phyloP scores from a whole-genome alignment of 2,888 invertebrate species.

The Stenodera caucasica region DNA sequence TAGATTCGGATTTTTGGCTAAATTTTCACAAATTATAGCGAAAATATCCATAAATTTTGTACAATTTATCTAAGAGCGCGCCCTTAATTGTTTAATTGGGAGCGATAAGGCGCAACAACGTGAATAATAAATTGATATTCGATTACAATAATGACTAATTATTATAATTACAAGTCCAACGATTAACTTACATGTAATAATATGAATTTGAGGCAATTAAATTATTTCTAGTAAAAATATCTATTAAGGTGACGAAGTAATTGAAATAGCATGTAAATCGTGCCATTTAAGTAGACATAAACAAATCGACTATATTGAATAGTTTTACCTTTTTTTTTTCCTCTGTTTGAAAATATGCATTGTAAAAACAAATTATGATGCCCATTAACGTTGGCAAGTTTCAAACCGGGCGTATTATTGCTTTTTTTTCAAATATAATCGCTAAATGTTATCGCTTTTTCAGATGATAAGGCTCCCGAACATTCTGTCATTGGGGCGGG shows the following conservation, averaged over 20 bases:
- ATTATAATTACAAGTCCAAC: not conserved
- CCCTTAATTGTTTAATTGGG: not conserved
- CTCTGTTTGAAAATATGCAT: not conserved
- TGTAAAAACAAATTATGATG: not conserved
- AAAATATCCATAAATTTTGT: too few relatives aligned
- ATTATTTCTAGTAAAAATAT: constrained; percentile 15
- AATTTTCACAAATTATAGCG: not conserved
- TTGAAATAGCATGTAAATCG: constrained; percentile 28
- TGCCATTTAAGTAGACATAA: not conserved
- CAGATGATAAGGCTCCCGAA: constrained; percentile 34
- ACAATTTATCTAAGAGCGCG: not conserved
- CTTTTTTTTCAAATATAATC: constrained; percentile 15
- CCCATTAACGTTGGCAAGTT: constrained; percentile 3
- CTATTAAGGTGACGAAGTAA: constrained; percentile 24
- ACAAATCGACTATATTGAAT: not conserved
- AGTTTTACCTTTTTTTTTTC: not conserved
- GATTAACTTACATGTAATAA: not conserved
- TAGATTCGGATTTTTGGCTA: not conserved
- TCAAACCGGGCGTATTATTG: constrained; percentile 4
- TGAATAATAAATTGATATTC: not conserved
- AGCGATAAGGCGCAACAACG: not conserved
- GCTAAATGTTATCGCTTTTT: constrained; percentile 23
- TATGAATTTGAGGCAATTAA: too few relatives aligned
- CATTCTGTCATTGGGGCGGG: constrained; percentile 49
- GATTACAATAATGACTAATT: not conserved